Evolutionary conservation across 2,113 vertebrate genomes (phyloP).

Genomic region (Dromaius novaehollandiae): DNA sequence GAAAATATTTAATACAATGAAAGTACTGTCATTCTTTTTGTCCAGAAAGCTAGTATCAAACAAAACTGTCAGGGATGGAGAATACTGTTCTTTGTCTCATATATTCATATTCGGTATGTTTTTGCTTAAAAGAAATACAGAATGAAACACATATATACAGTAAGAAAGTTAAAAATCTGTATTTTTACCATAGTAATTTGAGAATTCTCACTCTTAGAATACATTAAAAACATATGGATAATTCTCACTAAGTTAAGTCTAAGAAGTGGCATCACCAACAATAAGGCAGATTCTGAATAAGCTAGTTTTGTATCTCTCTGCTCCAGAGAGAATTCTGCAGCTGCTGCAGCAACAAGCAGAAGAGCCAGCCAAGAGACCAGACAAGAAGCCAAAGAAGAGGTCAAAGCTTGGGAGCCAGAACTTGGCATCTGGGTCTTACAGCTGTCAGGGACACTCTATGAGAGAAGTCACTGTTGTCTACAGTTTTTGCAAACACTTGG

Average conservation of each 20-base stretch:
- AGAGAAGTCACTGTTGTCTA: conserved; percentile 9
- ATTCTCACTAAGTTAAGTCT: not conserved
- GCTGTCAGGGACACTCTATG: conserved; percentile 14
- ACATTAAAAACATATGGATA: not conserved
- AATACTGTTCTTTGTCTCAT: not conserved
- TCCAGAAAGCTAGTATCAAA: not conserved
- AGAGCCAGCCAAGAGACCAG: not conserved
- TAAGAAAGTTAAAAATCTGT: not conserved
- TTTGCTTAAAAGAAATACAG: not conserved
- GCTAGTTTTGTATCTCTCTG: not conserved
- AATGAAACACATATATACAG: not conserved
- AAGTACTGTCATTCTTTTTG: not conserved
- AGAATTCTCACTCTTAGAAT: not conserved
- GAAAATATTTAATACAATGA: not conserved
- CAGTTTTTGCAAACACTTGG: not conserved
- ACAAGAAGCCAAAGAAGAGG: not conserved
- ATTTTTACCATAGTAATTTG: not conserved
- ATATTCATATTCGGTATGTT: not conserved
- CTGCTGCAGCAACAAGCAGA: conserved; percentile 20
- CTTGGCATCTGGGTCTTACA: conserved; percentile 33
- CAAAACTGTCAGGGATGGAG: not conserved
- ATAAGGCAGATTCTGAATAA: not conserved
- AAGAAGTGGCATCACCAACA: not conserved
- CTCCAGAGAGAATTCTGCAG: not conserved
- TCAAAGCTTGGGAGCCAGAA: conserved; percentile 1